Evolutionary conservation across 2,797 vertebrate species (phyloP).

Genomic region (Urosaurus nigricauda): DNA sequence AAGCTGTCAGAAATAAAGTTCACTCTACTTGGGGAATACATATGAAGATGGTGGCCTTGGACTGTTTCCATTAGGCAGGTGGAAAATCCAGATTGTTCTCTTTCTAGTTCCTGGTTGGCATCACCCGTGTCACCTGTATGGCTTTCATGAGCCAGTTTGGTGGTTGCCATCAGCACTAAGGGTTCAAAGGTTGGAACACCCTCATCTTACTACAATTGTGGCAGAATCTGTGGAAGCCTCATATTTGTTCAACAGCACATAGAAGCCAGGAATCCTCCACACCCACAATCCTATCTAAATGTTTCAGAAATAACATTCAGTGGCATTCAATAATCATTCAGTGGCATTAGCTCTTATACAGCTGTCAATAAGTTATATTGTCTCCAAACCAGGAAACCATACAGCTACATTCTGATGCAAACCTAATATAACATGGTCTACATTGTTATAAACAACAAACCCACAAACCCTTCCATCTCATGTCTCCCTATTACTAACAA

Average conservation of each 20-base stretch:
- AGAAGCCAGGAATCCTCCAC: neutral
- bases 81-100: slow-evolving; percentile 19
- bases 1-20: neutral
- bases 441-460: neutral
- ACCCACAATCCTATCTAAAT: neutral
- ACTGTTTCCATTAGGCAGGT: slow-evolving; percentile 20
- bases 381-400: neutral
- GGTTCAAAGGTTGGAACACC: neutral
- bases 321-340: too few relatives aligned
- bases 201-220: neutral
- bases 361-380: too few relatives aligned
- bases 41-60: neutral
- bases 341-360: too few relatives aligned
- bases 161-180: too few relatives aligned
- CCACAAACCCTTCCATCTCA: too few relatives aligned
- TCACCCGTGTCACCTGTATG: neutral
- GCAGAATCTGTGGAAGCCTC: neutral
- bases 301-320: neutral
- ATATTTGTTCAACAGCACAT: neutral
- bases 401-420: neutral
- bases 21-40: neutral
- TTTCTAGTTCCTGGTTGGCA: neutral
- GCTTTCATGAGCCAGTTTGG: too few relatives aligned
- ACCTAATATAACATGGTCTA: neutral
- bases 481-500: too few relatives aligned